Evolutionary conservation across 2,113 vertebrate genomes (phyloP), one percentile per base, ranked within the genome.

Genomic region (human (Homo sapiens)): DNA sequence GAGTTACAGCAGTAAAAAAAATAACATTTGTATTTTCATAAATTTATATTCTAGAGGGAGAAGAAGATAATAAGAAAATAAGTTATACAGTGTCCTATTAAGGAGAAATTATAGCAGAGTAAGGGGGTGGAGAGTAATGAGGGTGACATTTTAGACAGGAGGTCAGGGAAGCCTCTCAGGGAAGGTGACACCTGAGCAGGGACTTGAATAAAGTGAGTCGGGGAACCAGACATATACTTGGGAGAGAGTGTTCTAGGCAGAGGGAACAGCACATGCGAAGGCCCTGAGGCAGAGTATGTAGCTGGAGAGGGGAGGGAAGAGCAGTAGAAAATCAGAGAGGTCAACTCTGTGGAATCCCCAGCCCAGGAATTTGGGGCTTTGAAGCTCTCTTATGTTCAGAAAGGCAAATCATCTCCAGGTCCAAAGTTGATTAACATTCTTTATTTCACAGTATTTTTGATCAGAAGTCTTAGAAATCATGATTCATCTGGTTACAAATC

Each of bases 381-480:
- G 86, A 35, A 16, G n/a, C 27, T 84, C 22, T 68, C 38, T 35
- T 40, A 13, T 30, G 48, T 72, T 91, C 61, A 87, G 50, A 93
- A 91, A 73, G n/a, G 55, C 79, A 68, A 88, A 90, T 59, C n/a
- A 38, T n/a, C 78, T 70, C 76, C 57, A 18, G 43, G 48, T 35
- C 55, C 50, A 12, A 55, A 78, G 90, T 94, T 97, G 97, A 98
- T 97, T 89, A 96, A 95, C 0, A 72, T 76, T 95, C 94, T 99
- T 98, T 98, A 98, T 98, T 99, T 96, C 93, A 95, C 5, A 13
- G 50, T 96, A 89, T 95, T 90, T 98, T 98, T 85, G 96, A 96
- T 98, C 97, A 93, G 87, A 76, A 83, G 90, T 75, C 80, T 97
- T 96, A 92, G 88, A 59, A 94, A 94, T 97, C 81, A 92, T 3